Evolutionary conservation across 2,797 vertebrate species (phyloP).

Genomic region (Hippocampus kuda): DNA sequence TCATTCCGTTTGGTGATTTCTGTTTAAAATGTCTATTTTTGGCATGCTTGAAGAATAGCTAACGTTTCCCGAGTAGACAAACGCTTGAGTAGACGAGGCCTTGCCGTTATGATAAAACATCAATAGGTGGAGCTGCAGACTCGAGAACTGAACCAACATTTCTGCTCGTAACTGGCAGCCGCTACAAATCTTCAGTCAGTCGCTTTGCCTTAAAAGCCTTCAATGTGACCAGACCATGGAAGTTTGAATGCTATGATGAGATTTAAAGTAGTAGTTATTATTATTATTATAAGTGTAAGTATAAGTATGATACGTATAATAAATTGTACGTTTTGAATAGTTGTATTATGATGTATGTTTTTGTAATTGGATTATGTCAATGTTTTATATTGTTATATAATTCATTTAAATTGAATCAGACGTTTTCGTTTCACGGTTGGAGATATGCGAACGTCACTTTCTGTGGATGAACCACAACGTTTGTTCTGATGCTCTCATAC

Average conservation of each 20-base stretch:
- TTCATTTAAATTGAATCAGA: not conserved
- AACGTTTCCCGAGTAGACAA: not conserved
- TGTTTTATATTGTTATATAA: not conserved
- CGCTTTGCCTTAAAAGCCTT: not conserved
- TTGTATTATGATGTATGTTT: not conserved
- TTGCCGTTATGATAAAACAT: conserved; percentile 8
- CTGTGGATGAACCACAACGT: not conserved
- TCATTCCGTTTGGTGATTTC: not conserved
- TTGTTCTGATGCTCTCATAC: not conserved
- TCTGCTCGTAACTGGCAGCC: not conserved
- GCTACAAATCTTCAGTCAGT: conserved; percentile 13
- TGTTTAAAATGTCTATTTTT: not conserved
- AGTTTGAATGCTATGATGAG: not conserved
- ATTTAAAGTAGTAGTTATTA: not conserved
- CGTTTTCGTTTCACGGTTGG: not conserved
- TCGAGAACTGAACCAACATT: conserved; percentile 18
- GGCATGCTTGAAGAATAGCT: too few species aligned
- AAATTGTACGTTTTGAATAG: not conserved
- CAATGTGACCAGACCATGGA: not conserved
- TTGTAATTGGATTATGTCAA: not conserved
- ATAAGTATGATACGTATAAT: not conserved
- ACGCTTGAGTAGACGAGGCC: not conserved
- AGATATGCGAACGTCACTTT: not conserved
- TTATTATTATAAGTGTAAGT: not conserved
- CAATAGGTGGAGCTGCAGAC: conserved; percentile 56